A percentile compares a stretch with the other conserved stretches of the same genome.
These are phyloP conservation scores for Sapajus apella DNA, from an alignment of 2,113 vertebrate genomes.

Conservation along the genomic window DNA sequence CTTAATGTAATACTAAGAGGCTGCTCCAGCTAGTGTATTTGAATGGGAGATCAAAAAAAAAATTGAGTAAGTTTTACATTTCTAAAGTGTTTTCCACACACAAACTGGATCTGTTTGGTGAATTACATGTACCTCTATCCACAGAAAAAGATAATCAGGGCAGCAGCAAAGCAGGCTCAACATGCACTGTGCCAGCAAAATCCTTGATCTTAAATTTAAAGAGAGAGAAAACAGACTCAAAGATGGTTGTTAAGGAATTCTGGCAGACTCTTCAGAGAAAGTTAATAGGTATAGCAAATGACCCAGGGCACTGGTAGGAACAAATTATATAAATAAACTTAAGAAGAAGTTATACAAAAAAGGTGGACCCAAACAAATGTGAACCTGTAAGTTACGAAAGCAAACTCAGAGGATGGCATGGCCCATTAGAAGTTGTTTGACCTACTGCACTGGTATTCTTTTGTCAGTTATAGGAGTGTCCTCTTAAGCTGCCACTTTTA, in stretches of 20 bases:
- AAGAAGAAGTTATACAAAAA: constrained; percentile 75
- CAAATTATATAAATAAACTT: constrained; percentile 80
- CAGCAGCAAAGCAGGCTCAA: constrained; percentile 18
- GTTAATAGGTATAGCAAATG: constrained; percentile 80
- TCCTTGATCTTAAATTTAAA: constrained; percentile 68
- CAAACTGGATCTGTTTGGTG: neutral
- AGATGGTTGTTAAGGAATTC: constrained; percentile 68
- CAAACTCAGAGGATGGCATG: neutral
- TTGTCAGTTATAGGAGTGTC: constrained; percentile 47
- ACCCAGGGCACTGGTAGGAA: constrained; percentile 76
- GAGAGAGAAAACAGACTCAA: constrained; percentile 74
- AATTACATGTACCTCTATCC: neutral
- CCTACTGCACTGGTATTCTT: neutral
- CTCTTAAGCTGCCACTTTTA: constrained; percentile 73
- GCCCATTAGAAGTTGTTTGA: constrained; percentile 22
- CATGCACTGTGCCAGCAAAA: constrained; percentile 23
- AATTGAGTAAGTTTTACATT: neutral
- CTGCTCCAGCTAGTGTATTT: neutral
- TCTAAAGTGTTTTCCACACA: no score
- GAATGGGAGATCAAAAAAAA: neutral
- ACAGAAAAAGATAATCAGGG: constrained; percentile 11
- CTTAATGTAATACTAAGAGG: neutral
- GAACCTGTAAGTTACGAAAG: constrained; percentile 25
- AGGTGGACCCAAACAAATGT: constrained; percentile 61
- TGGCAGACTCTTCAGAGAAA: constrained; percentile 73